Conservation (phyloP, 2,113 vertebrate species). For the Perca fluviatilis region DNA sequence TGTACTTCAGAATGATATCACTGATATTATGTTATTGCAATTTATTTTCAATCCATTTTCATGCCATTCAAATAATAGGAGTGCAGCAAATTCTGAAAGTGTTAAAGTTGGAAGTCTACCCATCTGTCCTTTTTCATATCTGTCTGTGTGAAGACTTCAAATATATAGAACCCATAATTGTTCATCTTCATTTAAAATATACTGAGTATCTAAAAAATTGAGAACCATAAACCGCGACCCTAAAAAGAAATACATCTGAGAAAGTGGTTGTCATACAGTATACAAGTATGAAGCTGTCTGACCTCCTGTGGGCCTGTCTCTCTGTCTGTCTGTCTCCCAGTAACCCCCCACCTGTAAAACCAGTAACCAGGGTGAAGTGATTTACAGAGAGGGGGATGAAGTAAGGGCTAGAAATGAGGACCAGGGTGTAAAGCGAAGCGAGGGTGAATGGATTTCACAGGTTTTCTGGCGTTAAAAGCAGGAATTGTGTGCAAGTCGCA, state of each 20-base stretch:
- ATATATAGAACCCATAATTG: background rate
- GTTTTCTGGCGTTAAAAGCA: slow-evolving; percentile 10
- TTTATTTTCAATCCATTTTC: background rate
- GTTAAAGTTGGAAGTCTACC: background rate
- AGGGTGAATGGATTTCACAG: slow-evolving; percentile 50
- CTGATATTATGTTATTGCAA: background rate
- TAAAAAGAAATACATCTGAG: background rate
- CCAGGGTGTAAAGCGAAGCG: slow-evolving; percentile 19
- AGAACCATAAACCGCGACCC: background rate
- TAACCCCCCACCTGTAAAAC: slow-evolving; percentile 63
- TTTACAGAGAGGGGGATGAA: background rate
- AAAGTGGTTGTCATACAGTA: slow-evolving; percentile 19
- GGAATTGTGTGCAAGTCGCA: slow-evolving; percentile 45
- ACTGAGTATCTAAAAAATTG: background rate
- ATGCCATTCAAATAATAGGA: slow-evolving; percentile 3
- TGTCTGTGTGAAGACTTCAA: background rate
- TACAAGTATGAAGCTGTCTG: slow-evolving; percentile 37
- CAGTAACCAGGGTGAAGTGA: slow-evolving; percentile 30
- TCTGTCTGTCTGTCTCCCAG: slow-evolving; percentile 22
- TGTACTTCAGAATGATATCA: background rate
- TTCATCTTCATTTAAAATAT: background rate
- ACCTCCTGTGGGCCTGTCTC: slow-evolving; percentile 57
- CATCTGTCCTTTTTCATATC: background rate
- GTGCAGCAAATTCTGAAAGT: background rate
- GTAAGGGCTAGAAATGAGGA: slow-evolving; percentile 23